Conservation (phyloP, 2,113 vertebrate genomes). For the Carassius carassius region DNA sequence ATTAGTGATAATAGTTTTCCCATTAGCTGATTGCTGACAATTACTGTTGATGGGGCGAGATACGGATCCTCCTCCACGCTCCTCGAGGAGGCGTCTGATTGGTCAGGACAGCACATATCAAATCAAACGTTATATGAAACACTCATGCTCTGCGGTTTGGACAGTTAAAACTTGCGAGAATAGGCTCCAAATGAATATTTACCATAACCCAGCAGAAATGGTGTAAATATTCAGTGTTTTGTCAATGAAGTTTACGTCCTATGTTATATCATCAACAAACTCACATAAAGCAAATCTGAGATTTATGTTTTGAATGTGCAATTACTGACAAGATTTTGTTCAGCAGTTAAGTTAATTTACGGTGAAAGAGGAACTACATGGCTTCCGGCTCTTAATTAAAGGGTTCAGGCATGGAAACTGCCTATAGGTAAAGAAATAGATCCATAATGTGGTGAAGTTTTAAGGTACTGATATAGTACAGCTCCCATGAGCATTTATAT, state of each 20-base stretch:
- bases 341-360: not conserved
- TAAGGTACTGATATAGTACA: too few species aligned
- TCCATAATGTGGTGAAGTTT: not conserved
- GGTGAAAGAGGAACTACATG: not conserved
- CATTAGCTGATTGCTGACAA: constrained; percentile 47
- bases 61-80: constrained; percentile 19
- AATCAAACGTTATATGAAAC: constrained; percentile 56
- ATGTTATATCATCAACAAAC: not conserved
- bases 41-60: constrained; percentile 53
- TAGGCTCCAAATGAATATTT: not conserved
- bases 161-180: not conserved
- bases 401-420: not conserved
- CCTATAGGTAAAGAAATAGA: not conserved
- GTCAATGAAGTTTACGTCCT: not conserved
- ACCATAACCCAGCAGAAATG: not conserved
- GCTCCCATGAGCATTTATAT: too few species aligned
- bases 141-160: constrained; percentile 51
- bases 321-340: not conserved
- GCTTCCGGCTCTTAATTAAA: not conserved
- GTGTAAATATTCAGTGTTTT: not conserved
- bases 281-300: not conserved
- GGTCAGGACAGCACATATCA: constrained; percentile 54
- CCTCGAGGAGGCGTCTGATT: constrained; percentile 44
- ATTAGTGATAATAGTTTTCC: constrained; percentile 50
- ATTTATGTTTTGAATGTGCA: not conserved